Evolutionary conservation across 1,140 invertebrate genomes (phyloP), one percentile per base, ranked within the genome.

Genomic region (Drosophila santomea): DNA sequence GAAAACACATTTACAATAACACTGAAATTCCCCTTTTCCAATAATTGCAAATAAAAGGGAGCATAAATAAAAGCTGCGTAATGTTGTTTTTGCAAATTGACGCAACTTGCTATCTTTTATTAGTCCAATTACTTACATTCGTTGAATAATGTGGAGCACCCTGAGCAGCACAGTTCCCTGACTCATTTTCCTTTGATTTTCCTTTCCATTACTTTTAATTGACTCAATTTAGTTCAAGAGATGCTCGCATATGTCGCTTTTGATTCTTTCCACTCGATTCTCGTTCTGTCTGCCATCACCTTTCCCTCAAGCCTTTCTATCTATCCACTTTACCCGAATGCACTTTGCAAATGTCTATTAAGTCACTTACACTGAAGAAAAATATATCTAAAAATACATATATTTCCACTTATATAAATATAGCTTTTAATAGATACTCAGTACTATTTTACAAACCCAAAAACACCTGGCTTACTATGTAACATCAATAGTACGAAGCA

Each of bases 231-330:
- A 28, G 51, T 57, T 71, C 64, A 54, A 57, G 67, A 32, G 67
- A 39, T 67, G 59, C 63, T 67, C 36, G 25, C 47, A 45, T 54
- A 45, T 52, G 61, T 69, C 48, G 66, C 48, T 45, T 32, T 68
- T 41, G 67, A 71, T 69, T 71, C 64, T 20, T 66, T 66, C 28
- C 61, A 68, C 64, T 68, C 60, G 28, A 67, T 66, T 68, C 60
- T 28, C 10, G 41, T 12, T 17, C 59, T 23, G 15, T 50, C 44
- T 17, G 12, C n/a, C 28, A 12, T 43, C 17, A 32, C 20, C 25
- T 47, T 35, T 41, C 20, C 60, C 45, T n/a, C 35, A 8, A 15
- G 7, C n/a, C 41, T 32, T 48, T 39, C 43, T 64, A 23, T 39
- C 43, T 64, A 23, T 47, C 25, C 41, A 50, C 35, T 50, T 66